These are phyloP conservation scores for Engystomops pustulosus DNA, from an alignment of 2,113 vertebrate species.

Conservation along the genomic window DNA sequence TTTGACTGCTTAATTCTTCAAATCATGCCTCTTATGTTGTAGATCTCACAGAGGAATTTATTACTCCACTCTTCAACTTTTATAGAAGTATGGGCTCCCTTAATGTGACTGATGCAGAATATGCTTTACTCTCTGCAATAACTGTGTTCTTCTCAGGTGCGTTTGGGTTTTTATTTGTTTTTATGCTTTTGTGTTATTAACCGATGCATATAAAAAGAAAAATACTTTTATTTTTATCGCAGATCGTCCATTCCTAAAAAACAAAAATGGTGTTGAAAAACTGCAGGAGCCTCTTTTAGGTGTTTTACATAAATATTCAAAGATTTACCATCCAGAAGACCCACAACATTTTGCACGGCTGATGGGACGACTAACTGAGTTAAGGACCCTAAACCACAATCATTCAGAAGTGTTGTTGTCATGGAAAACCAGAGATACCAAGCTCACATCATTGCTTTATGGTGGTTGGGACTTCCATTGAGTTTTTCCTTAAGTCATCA, in stretches of 20 bases:
- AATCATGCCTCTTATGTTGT: constrained; percentile 57
- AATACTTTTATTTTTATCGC: constrained; percentile 61
- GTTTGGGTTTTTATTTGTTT: not conserved
- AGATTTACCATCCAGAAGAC: constrained; percentile 75
- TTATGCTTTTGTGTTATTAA: not conserved
- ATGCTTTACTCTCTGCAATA: constrained; percentile 88
- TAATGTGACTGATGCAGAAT: constrained; percentile 84
- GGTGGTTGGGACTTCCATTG: constrained; percentile 72
- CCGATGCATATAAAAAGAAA: not conserved
- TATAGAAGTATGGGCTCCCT: constrained; percentile 89
- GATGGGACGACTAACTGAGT: constrained; percentile 85
- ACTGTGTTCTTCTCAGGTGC: constrained; percentile 91
- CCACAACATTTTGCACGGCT: constrained; percentile 85
- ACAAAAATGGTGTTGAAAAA: constrained; percentile 83
- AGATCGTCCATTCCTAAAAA: constrained; percentile 84
- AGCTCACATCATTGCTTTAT: constrained; percentile 65
- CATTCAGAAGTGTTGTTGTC: constrained; percentile 81
- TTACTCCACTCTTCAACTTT: constrained; percentile 85
- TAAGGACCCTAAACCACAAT: constrained; percentile 86
- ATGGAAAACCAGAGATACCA: constrained; percentile 67
- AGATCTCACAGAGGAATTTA: constrained; percentile 85
- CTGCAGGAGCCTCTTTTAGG: constrained; percentile 88
- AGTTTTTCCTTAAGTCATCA: constrained; percentile 1
- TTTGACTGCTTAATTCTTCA: no score
- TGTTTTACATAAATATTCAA: constrained; percentile 83